phyloP scores from a whole-genome alignment of 1,140 invertebrate species.

The Penaeus chinensis region DNA sequence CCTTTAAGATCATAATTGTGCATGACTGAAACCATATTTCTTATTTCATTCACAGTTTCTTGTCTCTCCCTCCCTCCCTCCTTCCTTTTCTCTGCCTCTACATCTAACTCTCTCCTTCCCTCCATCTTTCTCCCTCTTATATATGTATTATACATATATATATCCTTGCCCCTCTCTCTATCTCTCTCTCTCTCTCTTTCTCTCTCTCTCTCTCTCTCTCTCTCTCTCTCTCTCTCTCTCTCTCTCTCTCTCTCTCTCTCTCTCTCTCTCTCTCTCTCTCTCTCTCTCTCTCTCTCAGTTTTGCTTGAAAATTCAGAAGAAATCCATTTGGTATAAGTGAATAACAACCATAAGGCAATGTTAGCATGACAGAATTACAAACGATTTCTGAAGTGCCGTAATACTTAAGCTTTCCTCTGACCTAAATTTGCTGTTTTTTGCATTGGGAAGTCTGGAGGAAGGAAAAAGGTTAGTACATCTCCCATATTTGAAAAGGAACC shows the following conservation, averaged over 20 bases:
- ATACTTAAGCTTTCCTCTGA: neutral
- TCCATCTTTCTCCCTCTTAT: neutral
- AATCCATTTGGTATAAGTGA: neutral
- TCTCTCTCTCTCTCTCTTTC: too few species aligned
- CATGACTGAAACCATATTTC: neutral
- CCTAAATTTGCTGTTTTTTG: slow-evolving; percentile 1
- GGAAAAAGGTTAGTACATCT: slow-evolving; percentile 28
- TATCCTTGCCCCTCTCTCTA: too few species aligned
- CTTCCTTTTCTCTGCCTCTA: slow-evolving; percentile 6
- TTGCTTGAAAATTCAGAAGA: neutral
- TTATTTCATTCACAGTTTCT: neutral
- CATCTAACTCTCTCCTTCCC: slow-evolving; percentile 19
- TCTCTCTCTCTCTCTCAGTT: neutral
- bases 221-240: too few species aligned
- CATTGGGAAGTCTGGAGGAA: slow-evolving; percentile 45
- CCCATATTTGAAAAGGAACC: neutral
- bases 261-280: too few species aligned
- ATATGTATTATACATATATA: too few species aligned
- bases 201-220: too few species aligned
- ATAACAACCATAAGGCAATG: too few species aligned
- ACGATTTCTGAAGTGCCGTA: too few species aligned
- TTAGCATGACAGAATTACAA: too few species aligned
- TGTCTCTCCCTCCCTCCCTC: slow-evolving; percentile 20
- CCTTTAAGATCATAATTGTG: too few species aligned
- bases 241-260: too few species aligned